These are phyloP conservation scores for Lagenorhynchus albirostris DNA, from an alignment of 2,113 vertebrate genomes.

Conservation along the genomic window DNA sequence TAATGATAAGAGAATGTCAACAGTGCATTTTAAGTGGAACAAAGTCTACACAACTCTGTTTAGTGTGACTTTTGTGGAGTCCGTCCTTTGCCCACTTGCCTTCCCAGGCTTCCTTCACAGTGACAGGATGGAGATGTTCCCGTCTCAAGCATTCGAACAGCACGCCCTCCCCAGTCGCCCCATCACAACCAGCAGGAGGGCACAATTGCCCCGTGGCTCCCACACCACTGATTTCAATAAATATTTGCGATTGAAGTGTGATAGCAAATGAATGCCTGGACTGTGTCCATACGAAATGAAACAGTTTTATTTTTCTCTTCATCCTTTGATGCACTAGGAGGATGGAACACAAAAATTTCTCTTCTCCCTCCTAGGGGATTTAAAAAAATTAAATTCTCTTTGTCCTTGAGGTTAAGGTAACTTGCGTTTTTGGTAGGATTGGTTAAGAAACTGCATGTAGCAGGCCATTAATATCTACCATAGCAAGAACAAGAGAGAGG, in stretches of 20 bases:
- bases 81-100: no score
- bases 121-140: no score
- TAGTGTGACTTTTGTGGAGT: background rate
- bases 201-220: fast-evolving
- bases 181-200: background rate
- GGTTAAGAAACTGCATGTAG: background rate
- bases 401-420: background rate
- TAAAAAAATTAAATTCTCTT: background rate
- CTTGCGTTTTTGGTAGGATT: background rate
- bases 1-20: background rate
- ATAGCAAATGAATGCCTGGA: background rate
- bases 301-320: background rate
- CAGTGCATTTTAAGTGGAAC: background rate
- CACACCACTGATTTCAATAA: fast-evolving
- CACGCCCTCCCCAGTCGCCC: background rate
- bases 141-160: background rate
- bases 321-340: background rate
- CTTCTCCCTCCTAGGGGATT: background rate
- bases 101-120: background rate
- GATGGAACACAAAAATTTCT: background rate
- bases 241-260: fast-evolving
- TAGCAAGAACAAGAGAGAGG: background rate
- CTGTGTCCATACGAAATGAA: background rate
- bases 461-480: background rate
- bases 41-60: background rate